These are phyloP conservation scores for Selenia dentaria DNA, from an alignment of 2,888 invertebrate species.

Conservation along the genomic window DNA sequence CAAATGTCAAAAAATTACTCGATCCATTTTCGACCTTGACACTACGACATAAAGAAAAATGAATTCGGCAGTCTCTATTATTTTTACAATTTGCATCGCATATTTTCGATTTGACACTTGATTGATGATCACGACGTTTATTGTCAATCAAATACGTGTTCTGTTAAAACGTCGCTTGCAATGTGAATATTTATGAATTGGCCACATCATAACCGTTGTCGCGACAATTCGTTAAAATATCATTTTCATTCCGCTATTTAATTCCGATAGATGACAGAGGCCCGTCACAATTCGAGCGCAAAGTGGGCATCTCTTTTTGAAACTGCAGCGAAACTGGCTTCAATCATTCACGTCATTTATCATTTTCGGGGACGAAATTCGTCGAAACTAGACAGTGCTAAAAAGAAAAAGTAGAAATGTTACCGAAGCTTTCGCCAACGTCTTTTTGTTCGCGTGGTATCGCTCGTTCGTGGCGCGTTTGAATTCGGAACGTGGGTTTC, in stretches of 20 bases:
- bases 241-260: slow-evolving; percentile 54
- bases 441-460: slow-evolving; percentile 77
- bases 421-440: slow-evolving; percentile 69
- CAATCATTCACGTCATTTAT: slow-evolving; percentile 81
- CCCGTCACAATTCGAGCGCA: slow-evolving; percentile 47
- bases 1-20: slow-evolving; percentile 24
- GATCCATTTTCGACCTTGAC: slow-evolving; percentile 27
- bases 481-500: slow-evolving; percentile 56
- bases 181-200: slow-evolving; percentile 78
- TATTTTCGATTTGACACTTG: slow-evolving; percentile 60
- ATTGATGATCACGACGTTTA: slow-evolving; percentile 72
- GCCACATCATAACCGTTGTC: slow-evolving; percentile 50
- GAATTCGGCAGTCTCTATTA: slow-evolving; percentile 34
- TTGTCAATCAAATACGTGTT: slow-evolving; percentile 70
- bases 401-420: slow-evolving; percentile 65
- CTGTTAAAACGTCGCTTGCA: slow-evolving; percentile 64
- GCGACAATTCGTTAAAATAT: slow-evolving; percentile 65
- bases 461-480: slow-evolving; percentile 46
- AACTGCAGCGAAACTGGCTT: slow-evolving; percentile 46
- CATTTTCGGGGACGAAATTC: slow-evolving; percentile 77
- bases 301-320: slow-evolving; percentile 62
- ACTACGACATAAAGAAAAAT: slow-evolving; percentile 20
- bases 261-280: slow-evolving; percentile 56
- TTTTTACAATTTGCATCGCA: slow-evolving; percentile 51
- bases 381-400: slow-evolving; percentile 70